Base-by-base conservation (phyloP, 1,140 invertebrate species). In the Rhopalosiphum maidis region DNA sequence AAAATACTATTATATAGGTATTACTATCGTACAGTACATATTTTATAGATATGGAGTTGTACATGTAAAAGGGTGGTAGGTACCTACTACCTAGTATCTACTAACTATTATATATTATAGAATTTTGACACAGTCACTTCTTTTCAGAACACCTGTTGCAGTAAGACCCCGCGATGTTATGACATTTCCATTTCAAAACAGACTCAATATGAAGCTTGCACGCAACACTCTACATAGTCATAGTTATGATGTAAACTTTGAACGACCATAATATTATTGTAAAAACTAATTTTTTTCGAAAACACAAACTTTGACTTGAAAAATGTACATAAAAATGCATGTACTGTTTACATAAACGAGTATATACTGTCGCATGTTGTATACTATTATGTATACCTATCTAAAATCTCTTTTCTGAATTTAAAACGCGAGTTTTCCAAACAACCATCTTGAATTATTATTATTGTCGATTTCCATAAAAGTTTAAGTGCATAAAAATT, bases 401-500 rank as follows among this genome's bases (percentile, higher is more conserved):
- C 11, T 30, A 60, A 60, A 30, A 60, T 60, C 30, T n/a, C 4
- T n/a, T 21, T 77, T 15, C 4, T 1, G 60, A n/a, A 77, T 77
- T 77, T n/a, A 77, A n/a, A 35, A 30, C 7, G 15, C 46, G 0
- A 41, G 86, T 88, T 48, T 48, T 48, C 46, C 46, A n/a, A 88
- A 51, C 46, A n/a, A n/a, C 46, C 30, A 1, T 41, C 86, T 48
- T 48, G 86, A 48, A 46, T 86, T 15, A 54, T 86, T 46, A 46
- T 41, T 37, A 89, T 15, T 35, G 48, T 55, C 35, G 48, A 37
- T 41, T 89, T 3, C 35, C n/a, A n/a, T 43, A 68, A 90, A 90
- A 43, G 89, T 90, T 90, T 43, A 68, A 68, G 23, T 18, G 15
- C 55, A 90, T 68, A 68, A 35, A 88, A 89, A 89, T 54, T 25